Evolutionary conservation across 2,888 invertebrate species (phyloP), one percentile per base, ranked within the genome.

Genomic region (Synanthedon vespiformis): DNA sequence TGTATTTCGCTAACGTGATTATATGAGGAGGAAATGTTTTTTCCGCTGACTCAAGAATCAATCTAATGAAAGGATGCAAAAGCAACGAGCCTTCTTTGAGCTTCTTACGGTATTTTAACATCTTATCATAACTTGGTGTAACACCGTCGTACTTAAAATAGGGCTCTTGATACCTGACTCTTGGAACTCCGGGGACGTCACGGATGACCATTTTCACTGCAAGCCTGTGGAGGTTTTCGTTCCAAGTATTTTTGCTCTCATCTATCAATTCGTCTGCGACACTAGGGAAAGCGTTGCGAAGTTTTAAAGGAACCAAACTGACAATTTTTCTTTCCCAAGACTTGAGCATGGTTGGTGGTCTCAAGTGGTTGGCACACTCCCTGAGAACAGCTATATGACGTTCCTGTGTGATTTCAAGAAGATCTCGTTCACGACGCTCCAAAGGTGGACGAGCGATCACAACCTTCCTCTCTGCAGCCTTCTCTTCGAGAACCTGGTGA

Each of bases 171-270:
- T 83, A 80, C 55, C 85, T 79, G 14, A 76, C 72, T 53, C 88
- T 80, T 3, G 88, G 77, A 5, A 88, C 87, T 44, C 90, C 89
- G 0, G 90, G 90, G 41, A 85, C 71, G 52, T 91, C 90, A 40
- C 89, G 85, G 13, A 93, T 84, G 53, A 92, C 89, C 40, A 89
- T 89, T 63, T 89, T 90, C 50, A 93, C 89, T 11, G 92, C 92
- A 40, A 90, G 88, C 1, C 88, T 77, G 59, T 92, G 91, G 53
- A 92, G 89, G 51, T 91, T 81, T 16, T 77, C 76, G 60, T 90
- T 82, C 81, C 90, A 93, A 59, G 91, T 90, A 0, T 65, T 65
- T 60, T 90, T 85, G 49, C 88, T 87, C 63, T 92, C 91, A 3
- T 76, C 63, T 55, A 92, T 80, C 16, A 91, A 78, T 6, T 74